A percentile compares a stretch with the other conserved stretches of the same genome.
These are phyloP conservation scores for Drosophila subquinaria DNA, from an alignment of 2,888 invertebrate genomes.

Conservation along the genomic window DNA sequence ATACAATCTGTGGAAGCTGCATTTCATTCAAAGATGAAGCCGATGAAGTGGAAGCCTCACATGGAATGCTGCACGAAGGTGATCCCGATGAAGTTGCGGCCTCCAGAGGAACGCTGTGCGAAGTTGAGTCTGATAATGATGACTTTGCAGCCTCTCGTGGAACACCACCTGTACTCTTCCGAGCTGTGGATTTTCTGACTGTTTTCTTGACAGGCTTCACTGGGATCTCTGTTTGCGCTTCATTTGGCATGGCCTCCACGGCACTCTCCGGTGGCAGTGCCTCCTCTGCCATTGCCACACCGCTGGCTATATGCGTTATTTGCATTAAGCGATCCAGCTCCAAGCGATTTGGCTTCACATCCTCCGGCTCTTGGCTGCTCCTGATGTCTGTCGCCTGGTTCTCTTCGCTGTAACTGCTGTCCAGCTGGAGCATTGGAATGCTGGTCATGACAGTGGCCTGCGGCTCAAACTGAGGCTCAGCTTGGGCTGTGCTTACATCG, in stretches of 20 bases:
- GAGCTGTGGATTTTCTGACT: conserved; percentile 43
- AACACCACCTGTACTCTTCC: conserved; percentile 61
- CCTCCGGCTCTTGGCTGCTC: conserved; percentile 43
- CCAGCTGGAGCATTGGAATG: conserved; percentile 78
- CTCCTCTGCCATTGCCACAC: conserved; percentile 70
- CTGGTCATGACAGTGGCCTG: conserved; percentile 78
- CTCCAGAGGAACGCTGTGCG: not conserved
- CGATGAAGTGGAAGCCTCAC: not conserved
- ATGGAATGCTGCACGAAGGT: not conserved
- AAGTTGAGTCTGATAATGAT: not conserved
- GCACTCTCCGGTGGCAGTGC: conserved; percentile 49
- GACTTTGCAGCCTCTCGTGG: conserved; percentile 12
- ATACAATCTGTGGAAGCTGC: conserved; percentile 65
- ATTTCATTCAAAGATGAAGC: not conserved
- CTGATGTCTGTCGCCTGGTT: conserved; percentile 6
- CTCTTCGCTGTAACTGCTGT: conserved; percentile 60
- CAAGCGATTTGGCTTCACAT: conserved; percentile 81
- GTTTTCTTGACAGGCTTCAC: conserved; percentile 3
- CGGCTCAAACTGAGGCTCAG: conserved; percentile 14
- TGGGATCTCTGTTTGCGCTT: conserved; percentile 9
- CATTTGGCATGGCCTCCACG: conserved; percentile 41
- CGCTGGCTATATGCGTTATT: conserved; percentile 80
- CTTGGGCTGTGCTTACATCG: conserved; percentile 15
- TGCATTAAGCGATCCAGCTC: conserved; percentile 81
- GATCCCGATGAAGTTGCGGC: not conserved